Percentiles rank a stretch among this genome's conserved stretches.
Evolutionary conservation across 1,140 invertebrate species (phyloP).

Genomic region (Drosophila persimilis): DNA sequence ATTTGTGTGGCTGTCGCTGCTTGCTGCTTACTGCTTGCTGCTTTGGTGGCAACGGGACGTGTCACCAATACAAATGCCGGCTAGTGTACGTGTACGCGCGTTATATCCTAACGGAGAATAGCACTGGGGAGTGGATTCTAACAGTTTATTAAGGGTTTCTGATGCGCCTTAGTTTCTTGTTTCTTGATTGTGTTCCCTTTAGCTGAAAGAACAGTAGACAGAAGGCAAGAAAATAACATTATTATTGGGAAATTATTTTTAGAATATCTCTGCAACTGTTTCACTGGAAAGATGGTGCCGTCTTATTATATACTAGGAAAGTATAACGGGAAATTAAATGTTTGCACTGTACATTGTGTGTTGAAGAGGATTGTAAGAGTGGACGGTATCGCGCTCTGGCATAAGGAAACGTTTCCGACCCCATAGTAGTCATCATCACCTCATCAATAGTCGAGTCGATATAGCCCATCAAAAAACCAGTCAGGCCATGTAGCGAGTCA

Average conservation of each 20-base stretch:
- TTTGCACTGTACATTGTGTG: too few relatives aligned
- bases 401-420: too few relatives aligned
- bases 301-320: too few relatives aligned
- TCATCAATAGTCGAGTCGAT: too few relatives aligned
- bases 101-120: conserved; percentile 22
- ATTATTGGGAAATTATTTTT: background rate
- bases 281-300: too few relatives aligned
- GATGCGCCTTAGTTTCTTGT: conserved; percentile 41
- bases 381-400: too few relatives aligned
- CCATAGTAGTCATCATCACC: too few relatives aligned
- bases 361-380: too few relatives aligned
- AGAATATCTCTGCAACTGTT: too few relatives aligned
- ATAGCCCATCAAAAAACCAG: too few relatives aligned
- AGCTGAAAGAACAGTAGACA: conserved; percentile 36
- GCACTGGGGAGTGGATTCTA: conserved; percentile 42
- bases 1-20: conserved; percentile 19
- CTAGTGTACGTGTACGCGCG: background rate
- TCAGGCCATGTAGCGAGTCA: too few relatives aligned
- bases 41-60: conserved; percentile 43
- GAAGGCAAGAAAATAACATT: conserved; percentile 14
- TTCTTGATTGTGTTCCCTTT: conserved; percentile 26
- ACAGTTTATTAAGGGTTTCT: conserved; percentile 55
- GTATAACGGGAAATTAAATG: too few relatives aligned
- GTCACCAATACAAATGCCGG: conserved; percentile 38
- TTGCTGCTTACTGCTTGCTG: conserved; percentile 31